Evolutionary conservation across 2,113 vertebrate genomes (phyloP).

Genomic region (Oceanodroma tethys): DNA sequence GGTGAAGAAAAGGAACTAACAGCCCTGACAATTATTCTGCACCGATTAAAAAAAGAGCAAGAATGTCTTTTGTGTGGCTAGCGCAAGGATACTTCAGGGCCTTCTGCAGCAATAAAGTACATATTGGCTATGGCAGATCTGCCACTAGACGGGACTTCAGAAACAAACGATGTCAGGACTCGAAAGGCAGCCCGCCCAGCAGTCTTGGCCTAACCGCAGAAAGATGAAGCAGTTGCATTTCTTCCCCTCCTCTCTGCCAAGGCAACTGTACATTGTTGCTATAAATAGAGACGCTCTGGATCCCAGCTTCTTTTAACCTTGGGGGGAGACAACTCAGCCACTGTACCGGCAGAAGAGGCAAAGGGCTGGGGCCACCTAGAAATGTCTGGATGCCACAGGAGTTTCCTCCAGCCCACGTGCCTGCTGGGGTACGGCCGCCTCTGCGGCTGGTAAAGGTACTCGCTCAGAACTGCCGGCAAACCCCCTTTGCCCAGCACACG

Average conservation of each 20-base stretch:
- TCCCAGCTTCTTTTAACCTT: conserved; percentile 32
- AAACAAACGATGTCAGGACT: background rate
- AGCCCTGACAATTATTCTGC: background rate
- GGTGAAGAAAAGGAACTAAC: background rate
- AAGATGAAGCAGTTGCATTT: conserved; percentile 20
- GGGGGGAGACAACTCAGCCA: background rate
- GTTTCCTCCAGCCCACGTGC: background rate
- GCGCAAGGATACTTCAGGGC: background rate
- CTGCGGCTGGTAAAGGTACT: background rate
- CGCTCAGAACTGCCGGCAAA: background rate
- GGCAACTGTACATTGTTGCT: conserved; percentile 44
- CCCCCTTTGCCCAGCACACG: background rate
- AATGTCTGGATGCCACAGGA: background rate
- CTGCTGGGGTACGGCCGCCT: background rate
- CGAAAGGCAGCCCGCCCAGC: background rate
- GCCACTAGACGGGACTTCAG: background rate
- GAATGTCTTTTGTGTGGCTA: background rate
- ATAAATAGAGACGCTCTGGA: background rate
- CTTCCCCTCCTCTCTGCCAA: conserved; percentile 32
- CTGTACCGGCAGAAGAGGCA: background rate
- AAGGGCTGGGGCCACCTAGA: background rate
- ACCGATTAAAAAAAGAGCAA: background rate
- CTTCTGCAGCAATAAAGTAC: background rate
- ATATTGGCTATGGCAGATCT: background rate
- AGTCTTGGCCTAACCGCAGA: background rate